Conservation (phyloP, 2,797 vertebrate genomes). For the Kryptolebias ocellatus region DNA sequence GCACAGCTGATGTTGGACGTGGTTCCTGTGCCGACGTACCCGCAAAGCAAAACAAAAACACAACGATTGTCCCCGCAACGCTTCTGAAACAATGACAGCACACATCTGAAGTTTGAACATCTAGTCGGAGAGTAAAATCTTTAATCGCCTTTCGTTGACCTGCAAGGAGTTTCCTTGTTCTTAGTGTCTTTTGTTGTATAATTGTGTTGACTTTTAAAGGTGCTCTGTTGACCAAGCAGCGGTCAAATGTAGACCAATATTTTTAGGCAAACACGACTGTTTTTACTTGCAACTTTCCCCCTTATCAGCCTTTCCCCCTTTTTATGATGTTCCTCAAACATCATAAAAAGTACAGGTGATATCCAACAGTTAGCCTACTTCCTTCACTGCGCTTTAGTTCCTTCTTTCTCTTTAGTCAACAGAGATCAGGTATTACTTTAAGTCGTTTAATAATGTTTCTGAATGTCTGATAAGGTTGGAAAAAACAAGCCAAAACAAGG, state of each 20-base stretch:
- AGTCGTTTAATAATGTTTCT: neutral
- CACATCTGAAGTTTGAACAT: neutral
- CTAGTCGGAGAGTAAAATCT: neutral
- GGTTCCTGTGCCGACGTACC: constrained; percentile 40
- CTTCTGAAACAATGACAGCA: neutral
- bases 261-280: neutral
- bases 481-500: too few relatives aligned
- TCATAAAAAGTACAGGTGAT: neutral
- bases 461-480: neutral
- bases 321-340: too few relatives aligned
- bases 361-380: neutral
- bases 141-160: too few relatives aligned
- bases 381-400: neutral
- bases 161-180: too few relatives aligned
- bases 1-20: constrained; percentile 18
- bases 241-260: too few relatives aligned
- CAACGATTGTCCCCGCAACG: neutral
- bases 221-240: too few relatives aligned
- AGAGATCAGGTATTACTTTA: neutral
- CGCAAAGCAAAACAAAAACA: neutral
- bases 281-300: neutral
- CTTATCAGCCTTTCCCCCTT: neutral
- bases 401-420: neutral
- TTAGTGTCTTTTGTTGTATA: too few relatives aligned
- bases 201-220: too few relatives aligned